phyloP scores from a whole-genome alignment of 2,888 invertebrate genomes.

The Acronicta aceris region DNA sequence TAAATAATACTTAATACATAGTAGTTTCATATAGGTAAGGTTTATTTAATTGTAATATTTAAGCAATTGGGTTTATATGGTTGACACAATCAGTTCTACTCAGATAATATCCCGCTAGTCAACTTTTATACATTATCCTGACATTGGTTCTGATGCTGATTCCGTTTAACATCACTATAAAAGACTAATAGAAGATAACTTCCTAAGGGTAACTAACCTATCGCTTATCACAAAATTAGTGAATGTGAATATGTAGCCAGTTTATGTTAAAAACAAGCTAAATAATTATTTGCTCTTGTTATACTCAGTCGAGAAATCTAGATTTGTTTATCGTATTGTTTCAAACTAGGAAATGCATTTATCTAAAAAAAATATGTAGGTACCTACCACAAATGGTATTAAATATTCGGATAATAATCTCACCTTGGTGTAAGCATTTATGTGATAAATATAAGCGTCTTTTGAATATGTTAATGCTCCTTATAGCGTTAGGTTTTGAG shows the following conservation, averaged over 20 bases:
- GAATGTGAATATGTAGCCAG: conserved; percentile 50
- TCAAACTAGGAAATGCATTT: conserved; percentile 35
- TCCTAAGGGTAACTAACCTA: conserved; percentile 43
- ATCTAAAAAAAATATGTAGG: conserved; percentile 23
- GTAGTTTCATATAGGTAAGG: too few relatives aligned
- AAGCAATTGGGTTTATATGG: too few relatives aligned
- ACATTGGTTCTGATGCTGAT: too few relatives aligned
- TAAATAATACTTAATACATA: too few relatives aligned
- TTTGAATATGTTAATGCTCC: conserved; percentile 47
- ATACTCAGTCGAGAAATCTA: conserved; percentile 41
- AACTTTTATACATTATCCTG: too few relatives aligned
- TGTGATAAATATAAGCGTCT: conserved; percentile 54
- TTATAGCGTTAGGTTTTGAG: conserved; percentile 58
- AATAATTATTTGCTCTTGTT: conserved; percentile 48
- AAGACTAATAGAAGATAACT: conserved; percentile 46
- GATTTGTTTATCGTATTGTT: conserved; percentile 26
- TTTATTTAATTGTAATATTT: too few relatives aligned
- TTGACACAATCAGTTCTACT: too few relatives aligned
- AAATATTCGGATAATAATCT: conserved; percentile 22
- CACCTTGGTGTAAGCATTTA: conserved; percentile 44
- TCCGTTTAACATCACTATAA: too few relatives aligned
- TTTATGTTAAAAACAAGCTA: conserved; percentile 52
- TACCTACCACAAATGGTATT: conserved; percentile 17
- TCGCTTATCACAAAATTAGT: conserved; percentile 44
- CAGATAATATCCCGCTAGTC: too few relatives aligned